Conservation (phyloP, 1,140 invertebrate genomes). For the Drosophila parabipectinata region DNA sequence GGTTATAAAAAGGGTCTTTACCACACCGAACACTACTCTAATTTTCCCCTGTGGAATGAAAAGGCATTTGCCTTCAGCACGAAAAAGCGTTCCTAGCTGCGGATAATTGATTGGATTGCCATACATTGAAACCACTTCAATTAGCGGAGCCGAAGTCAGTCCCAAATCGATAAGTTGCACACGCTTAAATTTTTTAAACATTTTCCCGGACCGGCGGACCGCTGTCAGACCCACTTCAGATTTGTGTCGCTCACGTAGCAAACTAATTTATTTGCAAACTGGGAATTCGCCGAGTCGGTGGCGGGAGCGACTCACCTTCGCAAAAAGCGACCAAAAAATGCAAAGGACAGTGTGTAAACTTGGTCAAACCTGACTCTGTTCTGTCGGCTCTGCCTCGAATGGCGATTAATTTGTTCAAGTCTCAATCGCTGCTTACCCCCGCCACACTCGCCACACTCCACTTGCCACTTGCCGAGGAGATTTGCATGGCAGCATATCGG, state of each 20-base stretch:
- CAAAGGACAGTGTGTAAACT: constrained; percentile 25
- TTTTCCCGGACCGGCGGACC: constrained; percentile 28
- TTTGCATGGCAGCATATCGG: constrained; percentile 72
- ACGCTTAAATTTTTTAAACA: constrained; percentile 71
- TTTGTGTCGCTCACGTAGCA: constrained; percentile 75
- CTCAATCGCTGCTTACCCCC: constrained; percentile 63
- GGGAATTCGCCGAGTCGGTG: constrained; percentile 52
- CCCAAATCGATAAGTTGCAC: constrained; percentile 69
- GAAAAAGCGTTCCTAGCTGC: constrained; percentile 51
- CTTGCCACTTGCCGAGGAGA: constrained; percentile 43
- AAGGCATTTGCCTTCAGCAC: constrained; percentile 21
- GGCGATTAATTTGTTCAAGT: constrained; percentile 78
- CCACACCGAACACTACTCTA: background rate
- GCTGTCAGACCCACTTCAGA: constrained; percentile 80
- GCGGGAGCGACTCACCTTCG: constrained; percentile 16
- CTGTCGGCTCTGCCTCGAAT: constrained; percentile 28
- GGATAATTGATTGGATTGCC: constrained; percentile 68
- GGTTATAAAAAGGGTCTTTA: background rate
- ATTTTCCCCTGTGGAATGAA: background rate
- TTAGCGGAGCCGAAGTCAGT: constrained; percentile 51
- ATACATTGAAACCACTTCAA: constrained; percentile 66
- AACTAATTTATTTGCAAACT: constrained; percentile 79
- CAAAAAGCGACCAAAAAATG: constrained; percentile 6
- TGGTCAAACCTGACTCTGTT: constrained; percentile 47
- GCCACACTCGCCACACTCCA: background rate